Evolutionary conservation across 2,888 invertebrate species (phyloP).

Genomic region (Stenotaenia linearis): DNA sequence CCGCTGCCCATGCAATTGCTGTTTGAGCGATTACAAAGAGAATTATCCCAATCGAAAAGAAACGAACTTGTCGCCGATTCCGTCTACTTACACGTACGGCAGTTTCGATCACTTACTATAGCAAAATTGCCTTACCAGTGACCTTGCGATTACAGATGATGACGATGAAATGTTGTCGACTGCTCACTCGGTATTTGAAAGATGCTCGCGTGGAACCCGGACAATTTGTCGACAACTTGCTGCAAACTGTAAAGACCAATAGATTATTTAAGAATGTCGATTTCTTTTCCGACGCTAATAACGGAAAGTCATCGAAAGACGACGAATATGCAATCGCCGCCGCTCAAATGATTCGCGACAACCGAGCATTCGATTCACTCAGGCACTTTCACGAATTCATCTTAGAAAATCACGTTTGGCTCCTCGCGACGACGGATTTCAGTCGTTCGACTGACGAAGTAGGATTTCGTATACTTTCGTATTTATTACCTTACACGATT

Average conservation of each 20-base stretch:
- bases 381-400: not conserved
- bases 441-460: no score
- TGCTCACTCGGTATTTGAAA: no score
- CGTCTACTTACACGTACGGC: not conserved
- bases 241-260: not conserved
- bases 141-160: not conserved
- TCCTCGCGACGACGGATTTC: not conserved
- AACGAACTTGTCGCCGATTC: not conserved
- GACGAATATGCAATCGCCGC: not conserved
- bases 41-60: not conserved
- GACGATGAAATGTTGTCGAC: not conserved
- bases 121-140: no score
- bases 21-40: not conserved
- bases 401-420: not conserved
- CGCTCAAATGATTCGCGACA: not conserved
- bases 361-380: not conserved
- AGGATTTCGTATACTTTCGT: no score
- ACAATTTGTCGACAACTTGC: not conserved
- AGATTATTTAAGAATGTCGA: no score
- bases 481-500: no score
- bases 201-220: no score
- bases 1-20: not conserved
- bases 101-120: no score
- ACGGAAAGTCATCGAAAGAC: not conserved
- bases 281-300: not conserved